Evolutionary conservation across 1,140 invertebrate genomes (phyloP), one percentile per base, ranked within the genome.

Genomic region (Hesperophylax magnus): DNA sequence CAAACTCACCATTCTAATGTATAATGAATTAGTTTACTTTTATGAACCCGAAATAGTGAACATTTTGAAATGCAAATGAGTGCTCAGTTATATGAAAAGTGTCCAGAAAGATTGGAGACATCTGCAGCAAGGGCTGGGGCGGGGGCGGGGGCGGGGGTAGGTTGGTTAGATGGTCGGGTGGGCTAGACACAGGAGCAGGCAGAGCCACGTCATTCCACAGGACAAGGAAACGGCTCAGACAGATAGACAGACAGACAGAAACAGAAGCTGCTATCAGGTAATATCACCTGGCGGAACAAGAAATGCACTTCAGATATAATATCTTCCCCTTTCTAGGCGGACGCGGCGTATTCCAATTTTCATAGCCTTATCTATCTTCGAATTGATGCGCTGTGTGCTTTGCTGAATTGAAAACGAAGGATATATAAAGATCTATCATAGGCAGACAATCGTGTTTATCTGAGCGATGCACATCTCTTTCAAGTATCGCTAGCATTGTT

Each of bases 231-330:
- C 81, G 53, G 56, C 71, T 31, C 58, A 77, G 75, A 77, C 74
- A 60, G 74, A 76, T n/a, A n/a, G n/a, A n/a, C 31, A 77, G 81
- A 77, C 75, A 77, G 58, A 77, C 75, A 77, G 75, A 47, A 77
- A 63, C 75, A 77, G 75, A 39, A n/a, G 69, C 69, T 47, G 72
- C 54, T 72, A 52, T 72, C 34, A 24, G 75, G 65, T 52, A 74
- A 27, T 54, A 82, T 80, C 81, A 82, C 81, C 81, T 82, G 78
- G 56, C 65, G 78, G 27, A 78, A 78, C 81, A 53, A 78, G 81
- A 78, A 79, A 77, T 82, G 81, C 81, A 82, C 69, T 80, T 67
- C 75, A 56, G 56, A n/a, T 47, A 39, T 24, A 53, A 22, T 56
- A 52, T 72, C 69, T 52, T 47, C 39, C 39, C 20, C 14, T 3